Conservation (phyloP, 2,888 invertebrate genomes). For the Tetramorium bicarinatum region DNA sequence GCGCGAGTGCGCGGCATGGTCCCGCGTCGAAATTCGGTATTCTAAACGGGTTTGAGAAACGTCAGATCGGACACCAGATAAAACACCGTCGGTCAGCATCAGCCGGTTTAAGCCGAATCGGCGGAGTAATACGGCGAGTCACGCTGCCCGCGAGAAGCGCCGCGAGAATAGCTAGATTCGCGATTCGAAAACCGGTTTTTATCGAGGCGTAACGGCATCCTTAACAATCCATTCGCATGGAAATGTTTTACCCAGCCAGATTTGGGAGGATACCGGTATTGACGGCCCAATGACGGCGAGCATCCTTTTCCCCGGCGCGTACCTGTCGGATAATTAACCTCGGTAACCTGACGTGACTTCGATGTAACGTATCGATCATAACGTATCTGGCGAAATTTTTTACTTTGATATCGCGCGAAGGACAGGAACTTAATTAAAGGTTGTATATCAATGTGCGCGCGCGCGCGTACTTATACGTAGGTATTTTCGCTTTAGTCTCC, state of each 20-base stretch:
- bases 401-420: constrained; percentile 1
- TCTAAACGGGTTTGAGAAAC: constrained; percentile 73
- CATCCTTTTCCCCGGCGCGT: constrained; percentile 56
- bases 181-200: constrained; percentile 72
- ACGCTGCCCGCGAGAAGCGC: constrained; percentile 63
- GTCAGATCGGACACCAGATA: constrained; percentile 73
- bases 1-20: constrained; percentile 44
- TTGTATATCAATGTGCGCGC: constrained; percentile 22
- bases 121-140: constrained; percentile 64
- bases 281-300: constrained; percentile 62
- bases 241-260: constrained; percentile 69
- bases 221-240: constrained; percentile 64
- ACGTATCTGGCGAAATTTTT: constrained; percentile 39
- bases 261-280: constrained; percentile 63
- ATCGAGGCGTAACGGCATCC: constrained; percentile 62
- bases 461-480: background rate
- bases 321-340: constrained; percentile 69
- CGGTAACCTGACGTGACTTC: constrained; percentile 53
- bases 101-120: constrained; percentile 57
- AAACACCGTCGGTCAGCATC: constrained; percentile 67
- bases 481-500: background rate
- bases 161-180: constrained; percentile 68
- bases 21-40: constrained; percentile 57
- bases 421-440: constrained; percentile 47
- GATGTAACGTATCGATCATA: constrained; percentile 47